phyloP scores from a whole-genome alignment of 2,113 vertebrate species.

The Narcine bancroftii region DNA sequence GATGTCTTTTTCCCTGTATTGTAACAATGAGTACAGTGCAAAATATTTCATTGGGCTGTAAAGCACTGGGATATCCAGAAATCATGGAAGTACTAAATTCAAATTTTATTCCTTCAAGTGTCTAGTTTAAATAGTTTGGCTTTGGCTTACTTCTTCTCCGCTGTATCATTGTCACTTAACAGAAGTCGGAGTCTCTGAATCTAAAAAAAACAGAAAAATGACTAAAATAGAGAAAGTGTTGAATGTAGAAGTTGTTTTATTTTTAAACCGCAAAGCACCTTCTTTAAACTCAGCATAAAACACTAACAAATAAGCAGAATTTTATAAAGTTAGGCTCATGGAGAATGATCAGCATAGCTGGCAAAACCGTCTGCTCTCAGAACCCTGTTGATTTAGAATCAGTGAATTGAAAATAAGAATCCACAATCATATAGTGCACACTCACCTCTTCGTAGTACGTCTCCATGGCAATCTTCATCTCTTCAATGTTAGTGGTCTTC shows the following conservation, averaged over 20 bases:
- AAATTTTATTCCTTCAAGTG: neutral
- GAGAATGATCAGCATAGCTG: neutral
- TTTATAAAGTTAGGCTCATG: neutral
- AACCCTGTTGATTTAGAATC: neutral
- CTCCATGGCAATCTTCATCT: slow-evolving; percentile 75
- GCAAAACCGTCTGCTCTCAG: neutral
- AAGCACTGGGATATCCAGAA: too few relatives aligned
- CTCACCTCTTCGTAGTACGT: slow-evolving; percentile 80
- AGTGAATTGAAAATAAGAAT: neutral
- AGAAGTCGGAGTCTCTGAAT: slow-evolving; percentile 74
- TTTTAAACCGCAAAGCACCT: neutral
- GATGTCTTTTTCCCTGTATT: too few relatives aligned
- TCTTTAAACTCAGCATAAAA: neutral
- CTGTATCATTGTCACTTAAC: slow-evolving; percentile 58
- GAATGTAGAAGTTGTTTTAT: neutral
- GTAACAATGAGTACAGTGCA: too few relatives aligned
- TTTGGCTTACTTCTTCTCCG: slow-evolving; percentile 66
- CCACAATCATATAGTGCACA: neutral
- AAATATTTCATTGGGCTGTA: too few relatives aligned
- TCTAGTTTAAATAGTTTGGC: neutral
- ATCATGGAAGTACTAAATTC: too few relatives aligned
- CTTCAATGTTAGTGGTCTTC: slow-evolving; percentile 71
- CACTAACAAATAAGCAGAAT: neutral
- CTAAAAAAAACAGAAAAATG: slow-evolving; percentile 50
- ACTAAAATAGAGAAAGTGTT: neutral